Percentiles rank a stretch among this genome's conserved stretches.
Conservation (phyloP, 2,113 vertebrate genomes). For the Sapayoa aenigma region DNA sequence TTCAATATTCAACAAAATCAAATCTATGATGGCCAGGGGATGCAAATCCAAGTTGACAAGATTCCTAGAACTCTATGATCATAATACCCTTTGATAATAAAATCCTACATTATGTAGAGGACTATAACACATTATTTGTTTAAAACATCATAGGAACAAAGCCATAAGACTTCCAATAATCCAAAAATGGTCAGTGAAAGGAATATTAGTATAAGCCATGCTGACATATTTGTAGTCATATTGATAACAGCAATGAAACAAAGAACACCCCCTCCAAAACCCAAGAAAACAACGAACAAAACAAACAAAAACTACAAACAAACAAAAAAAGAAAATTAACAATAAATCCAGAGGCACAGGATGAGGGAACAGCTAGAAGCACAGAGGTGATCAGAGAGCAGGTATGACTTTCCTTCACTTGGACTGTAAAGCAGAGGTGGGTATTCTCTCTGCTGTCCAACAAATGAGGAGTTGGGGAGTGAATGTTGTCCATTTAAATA, state of each 20-base stretch:
- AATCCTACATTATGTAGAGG: not conserved
- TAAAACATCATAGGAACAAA: not conserved
- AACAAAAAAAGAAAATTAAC: too few species aligned
- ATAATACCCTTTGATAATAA: not conserved
- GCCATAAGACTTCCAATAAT: not conserved
- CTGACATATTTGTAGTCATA: not conserved
- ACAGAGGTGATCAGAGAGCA: not conserved
- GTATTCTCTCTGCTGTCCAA: not conserved
- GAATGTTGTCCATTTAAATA: not conserved
- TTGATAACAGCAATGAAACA: not conserved
- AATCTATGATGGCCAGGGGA: not conserved
- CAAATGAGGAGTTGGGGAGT: rapidly evolving
- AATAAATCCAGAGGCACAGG: not conserved
- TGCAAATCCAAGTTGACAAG: not conserved
- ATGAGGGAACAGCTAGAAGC: not conserved
- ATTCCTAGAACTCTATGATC: not conserved
- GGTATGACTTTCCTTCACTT: not conserved
- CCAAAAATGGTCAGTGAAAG: not conserved
- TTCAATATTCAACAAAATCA: not conserved
- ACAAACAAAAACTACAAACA: not conserved
- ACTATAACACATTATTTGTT: not conserved
- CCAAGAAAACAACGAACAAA: too few species aligned
- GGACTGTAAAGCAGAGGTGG: not conserved
- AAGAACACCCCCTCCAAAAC: not conserved
- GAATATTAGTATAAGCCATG: not conserved